Evolutionary conservation across 2,113 vertebrate species (phyloP), one percentile per base, ranked within the genome.

Genomic region (Mohoua ochrocephala): DNA sequence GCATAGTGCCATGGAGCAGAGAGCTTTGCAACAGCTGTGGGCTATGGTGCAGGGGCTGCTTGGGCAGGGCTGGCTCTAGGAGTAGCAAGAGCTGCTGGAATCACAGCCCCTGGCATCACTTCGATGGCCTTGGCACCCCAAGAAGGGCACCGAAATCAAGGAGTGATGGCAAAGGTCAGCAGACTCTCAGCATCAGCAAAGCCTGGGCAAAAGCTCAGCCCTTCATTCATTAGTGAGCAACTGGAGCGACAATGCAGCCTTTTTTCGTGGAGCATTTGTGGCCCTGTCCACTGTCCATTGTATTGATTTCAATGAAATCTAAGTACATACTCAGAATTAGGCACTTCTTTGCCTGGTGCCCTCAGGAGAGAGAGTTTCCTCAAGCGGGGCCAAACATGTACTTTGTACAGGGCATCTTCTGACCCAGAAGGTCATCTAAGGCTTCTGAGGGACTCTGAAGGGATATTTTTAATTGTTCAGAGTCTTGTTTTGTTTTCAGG

Each of bases 291-390:
- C 89, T 95, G 94, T 95, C 74, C 61, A 89, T 97, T 96, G 95
- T 96, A 41, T 83, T 81, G 79, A 70, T 92, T 89, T 96, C 85
- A 91, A 78, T 93, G 93, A 88, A 93, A 71, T 73, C 81, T 68
- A 64, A 87, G 73, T 3, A 1, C 1, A 1, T 27, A 39, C 88
- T 89, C 63, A 94, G 87, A 95, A 88, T 78, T 63, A 92, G 91
- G 52, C 31, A 59, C 35, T 87, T 90, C 52, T 95, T 92, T 78
- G 35, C 71, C 26, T 41, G 18, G 2, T 88, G 68, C 83, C 88
- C 92, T 92, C 93, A 94, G 93, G 95, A 94, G 89, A 88, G 76
- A 57, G 83, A 52, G 53, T 96, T 96, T 96, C 93, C 73, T 87
- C 81, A 88, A 69, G 54, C 67, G 42, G 75, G 94, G 85, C 93